A percentile compares a stretch with the other conserved stretches of the same genome.
phyloP scores from a whole-genome alignment of 2,888 invertebrate genomes.

The Cosmia pyralina region DNA sequence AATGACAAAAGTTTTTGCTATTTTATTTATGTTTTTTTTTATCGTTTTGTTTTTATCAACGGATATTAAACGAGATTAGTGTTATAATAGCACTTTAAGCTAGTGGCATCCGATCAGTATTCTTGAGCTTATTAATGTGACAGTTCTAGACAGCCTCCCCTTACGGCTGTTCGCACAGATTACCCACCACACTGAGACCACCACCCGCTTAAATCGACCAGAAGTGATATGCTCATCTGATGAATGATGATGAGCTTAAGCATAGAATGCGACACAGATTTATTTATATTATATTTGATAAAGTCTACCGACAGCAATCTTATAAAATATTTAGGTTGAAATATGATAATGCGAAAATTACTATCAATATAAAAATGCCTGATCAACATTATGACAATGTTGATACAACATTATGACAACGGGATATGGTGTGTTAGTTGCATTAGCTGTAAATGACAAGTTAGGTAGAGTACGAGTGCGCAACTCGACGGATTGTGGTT shows the following conservation, averaged over 20 bases:
- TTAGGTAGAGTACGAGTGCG: conserved; percentile 51
- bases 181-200: conserved; percentile 72
- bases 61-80: conserved; percentile 45
- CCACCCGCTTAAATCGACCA: conserved; percentile 83
- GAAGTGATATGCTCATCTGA: conserved; percentile 82
- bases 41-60: conserved; percentile 10
- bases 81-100: conserved; percentile 63
- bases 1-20: conserved; percentile 29
- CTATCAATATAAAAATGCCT: conserved; percentile 15
- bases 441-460: conserved; percentile 54
- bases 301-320: conserved; percentile 6
- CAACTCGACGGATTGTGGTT: conserved; percentile 69
- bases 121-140: conserved; percentile 87
- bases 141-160: conserved; percentile 74
- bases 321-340: conserved; percentile 5
- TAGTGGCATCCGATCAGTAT: conserved; percentile 78
- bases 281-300: conserved; percentile 22
- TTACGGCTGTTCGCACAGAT: conserved; percentile 75
- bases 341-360: conserved; percentile 21
- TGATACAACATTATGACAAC: no score
- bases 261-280: conserved; percentile 36
- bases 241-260: conserved; percentile 79
- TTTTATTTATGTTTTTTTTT: conserved; percentile 17
- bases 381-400: conserved; percentile 25
- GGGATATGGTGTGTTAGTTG: conserved; percentile 34